Percentiles rank a stretch among this genome's conserved stretches.
phyloP scores from a whole-genome alignment of 2,888 invertebrate genomes.

The Baronia brevicornis region DNA sequence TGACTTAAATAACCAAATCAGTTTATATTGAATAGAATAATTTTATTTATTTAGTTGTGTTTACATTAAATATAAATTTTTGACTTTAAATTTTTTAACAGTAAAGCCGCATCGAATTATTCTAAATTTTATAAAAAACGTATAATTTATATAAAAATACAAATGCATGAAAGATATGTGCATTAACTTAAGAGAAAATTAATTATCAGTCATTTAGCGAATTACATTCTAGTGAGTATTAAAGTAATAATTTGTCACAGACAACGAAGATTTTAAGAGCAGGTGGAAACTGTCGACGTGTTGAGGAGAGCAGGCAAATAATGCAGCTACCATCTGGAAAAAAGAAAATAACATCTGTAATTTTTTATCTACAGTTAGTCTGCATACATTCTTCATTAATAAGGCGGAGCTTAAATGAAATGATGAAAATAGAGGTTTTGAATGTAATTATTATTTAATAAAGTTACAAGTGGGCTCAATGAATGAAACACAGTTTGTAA shows the following conservation, averaged over 20 bases:
- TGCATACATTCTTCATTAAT: no score
- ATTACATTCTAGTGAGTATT: conserved; percentile 64
- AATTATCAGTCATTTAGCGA: conserved; percentile 54
- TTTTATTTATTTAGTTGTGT: not conserved
- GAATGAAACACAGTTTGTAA: no score
- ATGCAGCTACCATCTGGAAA: conserved; percentile 47
- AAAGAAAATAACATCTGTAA: conserved; percentile 27
- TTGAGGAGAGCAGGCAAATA: conserved; percentile 39
- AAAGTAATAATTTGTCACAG: conserved; percentile 17
- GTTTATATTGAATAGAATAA: not conserved
- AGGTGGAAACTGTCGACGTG: conserved; percentile 25
- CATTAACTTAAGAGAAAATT: conserved; percentile 35
- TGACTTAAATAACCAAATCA: conserved; percentile 24
- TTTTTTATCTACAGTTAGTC: conserved; percentile 3
- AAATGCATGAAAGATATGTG: conserved; percentile 63
- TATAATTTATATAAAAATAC: conserved; percentile 57
- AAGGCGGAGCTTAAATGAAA: no score
- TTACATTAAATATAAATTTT: not conserved
- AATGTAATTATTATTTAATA: no score
- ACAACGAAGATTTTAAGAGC: conserved; percentile 21
- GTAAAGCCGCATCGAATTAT: conserved; percentile 29
- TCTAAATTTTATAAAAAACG: conserved; percentile 27
- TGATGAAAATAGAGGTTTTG: conserved; percentile 13
- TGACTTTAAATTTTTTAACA: conserved; percentile 16
- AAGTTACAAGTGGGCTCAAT: no score